Evolutionary conservation across 2,797 vertebrate species (phyloP).

Genomic region (Macroramphosus scolopax): DNA sequence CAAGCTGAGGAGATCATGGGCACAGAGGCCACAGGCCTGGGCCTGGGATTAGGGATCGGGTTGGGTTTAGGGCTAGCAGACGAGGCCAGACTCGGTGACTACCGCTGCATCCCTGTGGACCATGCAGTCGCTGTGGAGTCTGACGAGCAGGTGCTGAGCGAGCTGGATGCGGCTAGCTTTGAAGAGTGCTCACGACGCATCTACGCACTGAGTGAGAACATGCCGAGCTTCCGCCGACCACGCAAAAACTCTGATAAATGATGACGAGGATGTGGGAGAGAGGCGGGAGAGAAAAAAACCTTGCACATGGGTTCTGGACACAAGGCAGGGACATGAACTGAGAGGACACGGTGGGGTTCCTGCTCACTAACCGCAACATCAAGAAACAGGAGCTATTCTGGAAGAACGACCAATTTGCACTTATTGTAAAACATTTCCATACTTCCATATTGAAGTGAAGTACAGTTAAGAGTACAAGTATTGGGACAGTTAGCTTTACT

Average conservation of each 20-base stretch:
- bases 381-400: constrained; percentile 61
- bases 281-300: constrained; percentile 1
- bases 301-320: constrained; percentile 36
- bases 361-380: constrained; percentile 39
- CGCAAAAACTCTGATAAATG: constrained; percentile 96
- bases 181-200: constrained; percentile 98
- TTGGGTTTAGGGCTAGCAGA: constrained; percentile 66
- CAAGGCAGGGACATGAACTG: constrained; percentile 35
- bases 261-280: constrained; percentile 40
- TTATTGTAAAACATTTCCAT: constrained; percentile 80
- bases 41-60: too few species aligned
- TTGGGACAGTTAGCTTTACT: constrained; percentile 41
- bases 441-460: constrained; percentile 68
- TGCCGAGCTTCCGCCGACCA: constrained; percentile 91
- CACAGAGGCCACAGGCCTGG: constrained; percentile 84
- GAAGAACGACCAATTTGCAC: constrained; percentile 84
- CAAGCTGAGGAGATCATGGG: constrained; percentile 96
- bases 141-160: constrained; percentile 94
- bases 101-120: constrained; percentile 92
- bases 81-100: constrained; percentile 84
- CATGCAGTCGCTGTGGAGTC: constrained; percentile 95
- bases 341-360: constrained; percentile 20
- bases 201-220: constrained; percentile 93
- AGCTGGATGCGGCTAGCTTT: constrained; percentile 82
- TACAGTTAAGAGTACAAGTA: constrained; percentile 44